Evolutionary conservation across 2,797 vertebrate genomes (phyloP).

Genomic region (Carcharodon carcharias): DNA sequence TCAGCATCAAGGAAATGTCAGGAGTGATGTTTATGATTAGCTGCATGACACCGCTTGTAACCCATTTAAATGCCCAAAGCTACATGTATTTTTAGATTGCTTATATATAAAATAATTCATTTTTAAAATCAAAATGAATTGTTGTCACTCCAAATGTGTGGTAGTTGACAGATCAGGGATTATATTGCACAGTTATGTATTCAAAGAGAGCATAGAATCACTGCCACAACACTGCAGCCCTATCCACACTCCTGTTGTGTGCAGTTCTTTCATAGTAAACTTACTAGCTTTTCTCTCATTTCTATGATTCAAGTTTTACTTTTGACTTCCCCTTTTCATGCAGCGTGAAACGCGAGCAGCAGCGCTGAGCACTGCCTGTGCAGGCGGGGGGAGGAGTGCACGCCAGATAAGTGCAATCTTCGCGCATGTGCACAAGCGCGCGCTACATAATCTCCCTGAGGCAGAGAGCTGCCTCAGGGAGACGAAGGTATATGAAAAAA

Average conservation of each 20-base stretch:
- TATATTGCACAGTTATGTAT: neutral
- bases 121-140: slow-evolving; percentile 14
- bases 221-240: neutral
- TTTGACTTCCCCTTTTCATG: neutral
- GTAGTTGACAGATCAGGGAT: neutral
- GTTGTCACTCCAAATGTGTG: neutral
- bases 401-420: too few species aligned
- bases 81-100: neutral
- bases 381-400: too few species aligned
- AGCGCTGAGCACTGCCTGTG: too few species aligned
- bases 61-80: neutral
- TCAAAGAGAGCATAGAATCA: neutral
- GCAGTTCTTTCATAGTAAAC: neutral
- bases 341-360: neutral
- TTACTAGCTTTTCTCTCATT: neutral
- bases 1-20: neutral
- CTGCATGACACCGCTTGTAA: neutral
- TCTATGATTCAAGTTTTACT: neutral
- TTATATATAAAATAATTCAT: neutral
- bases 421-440: too few species aligned
- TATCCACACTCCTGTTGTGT: neutral
- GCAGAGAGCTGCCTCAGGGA: too few species aligned
- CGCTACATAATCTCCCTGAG: too few species aligned
- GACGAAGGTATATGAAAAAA: too few species aligned
- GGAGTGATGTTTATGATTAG: neutral